phyloP scores from a whole-genome alignment of 2,888 invertebrate genomes.

The Alviniconcha strummeri region DNA sequence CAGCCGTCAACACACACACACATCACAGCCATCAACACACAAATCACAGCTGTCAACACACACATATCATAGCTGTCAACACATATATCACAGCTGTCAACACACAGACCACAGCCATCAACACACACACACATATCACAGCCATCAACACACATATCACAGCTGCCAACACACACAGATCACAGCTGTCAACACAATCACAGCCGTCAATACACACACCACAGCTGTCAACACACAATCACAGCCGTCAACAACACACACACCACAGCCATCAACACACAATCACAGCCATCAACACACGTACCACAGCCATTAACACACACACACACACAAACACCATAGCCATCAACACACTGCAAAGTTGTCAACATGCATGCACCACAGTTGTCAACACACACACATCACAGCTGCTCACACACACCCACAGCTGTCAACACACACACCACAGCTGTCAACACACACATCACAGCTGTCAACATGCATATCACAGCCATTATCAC shows the following conservation, averaged over 20 bases:
- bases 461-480: too few species aligned
- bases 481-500: not conserved
- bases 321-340: not conserved
- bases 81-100: too few species aligned
- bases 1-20: too few species aligned
- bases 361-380: not conserved
- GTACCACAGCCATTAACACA: not conserved
- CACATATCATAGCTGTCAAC: too few species aligned
- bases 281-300: too few species aligned
- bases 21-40: too few species aligned
- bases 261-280: too few species aligned
- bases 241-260: too few species aligned
- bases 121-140: too few species aligned
- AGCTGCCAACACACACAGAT: not conserved
- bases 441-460: too few species aligned
- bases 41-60: too few species aligned
- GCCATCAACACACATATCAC: not conserved
- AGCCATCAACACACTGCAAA: not conserved
- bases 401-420: not conserved
- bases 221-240: too few species aligned
- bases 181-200: conserved; percentile 53
- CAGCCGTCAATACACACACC: not conserved
- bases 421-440: not conserved
- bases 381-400: not conserved
- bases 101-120: not conserved